These are phyloP conservation scores for Barnardius zonarius DNA, from an alignment of 2,113 vertebrate genomes.

Conservation along the genomic window DNA sequence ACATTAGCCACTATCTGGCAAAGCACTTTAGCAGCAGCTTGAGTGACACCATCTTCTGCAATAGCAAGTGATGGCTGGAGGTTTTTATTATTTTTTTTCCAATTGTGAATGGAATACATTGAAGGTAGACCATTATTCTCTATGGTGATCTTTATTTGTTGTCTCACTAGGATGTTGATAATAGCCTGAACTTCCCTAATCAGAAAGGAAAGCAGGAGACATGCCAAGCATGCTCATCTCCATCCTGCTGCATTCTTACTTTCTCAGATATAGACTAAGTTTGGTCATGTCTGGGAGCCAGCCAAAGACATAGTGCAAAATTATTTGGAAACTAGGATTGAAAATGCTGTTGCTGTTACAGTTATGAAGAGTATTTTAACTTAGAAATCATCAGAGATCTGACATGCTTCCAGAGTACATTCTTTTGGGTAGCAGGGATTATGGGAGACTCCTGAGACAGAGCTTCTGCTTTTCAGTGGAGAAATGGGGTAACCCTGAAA, in stretches of 20 bases:
- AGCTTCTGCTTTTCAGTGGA: background rate
- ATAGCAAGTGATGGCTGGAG: background rate
- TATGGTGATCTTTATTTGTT: background rate
- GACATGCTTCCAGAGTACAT: background rate
- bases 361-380: background rate
- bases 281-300: background rate
- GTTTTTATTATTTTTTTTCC: background rate
- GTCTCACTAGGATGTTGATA: background rate
- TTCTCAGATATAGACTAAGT: background rate
- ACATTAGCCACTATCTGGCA: background rate
- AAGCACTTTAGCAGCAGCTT: background rate
- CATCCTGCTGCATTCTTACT: background rate
- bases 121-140: background rate
- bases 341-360: background rate
- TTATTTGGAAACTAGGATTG: background rate
- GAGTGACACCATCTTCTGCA: background rate
- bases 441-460: background rate
- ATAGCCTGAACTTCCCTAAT: background rate
- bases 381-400: background rate
- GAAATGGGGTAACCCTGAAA: background rate
- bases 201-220: background rate
- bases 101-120: background rate
- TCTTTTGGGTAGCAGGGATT: background rate
- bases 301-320: background rate
- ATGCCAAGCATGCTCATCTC: background rate